Conservation (phyloP, 64 coral and sea anemone species). For the Montipora efflorescens region DNA sequence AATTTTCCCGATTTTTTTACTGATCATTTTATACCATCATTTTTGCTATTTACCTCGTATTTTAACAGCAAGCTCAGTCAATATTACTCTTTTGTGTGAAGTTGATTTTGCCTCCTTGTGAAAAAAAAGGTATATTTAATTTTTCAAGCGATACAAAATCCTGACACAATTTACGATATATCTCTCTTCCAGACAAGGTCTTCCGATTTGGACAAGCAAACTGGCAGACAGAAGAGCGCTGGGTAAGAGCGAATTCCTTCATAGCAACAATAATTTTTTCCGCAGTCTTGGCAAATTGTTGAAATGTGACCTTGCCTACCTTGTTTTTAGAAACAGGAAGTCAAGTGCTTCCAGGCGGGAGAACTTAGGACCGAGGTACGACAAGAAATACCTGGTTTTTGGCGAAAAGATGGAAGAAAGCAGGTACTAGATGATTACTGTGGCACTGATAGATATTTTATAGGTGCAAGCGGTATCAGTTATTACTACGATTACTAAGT, state of each 20-base stretch:
- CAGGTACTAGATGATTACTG: conserved; percentile 32
- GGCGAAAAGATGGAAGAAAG: conserved; percentile 88
- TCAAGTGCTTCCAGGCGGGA: conserved; percentile 66
- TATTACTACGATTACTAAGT: no score
- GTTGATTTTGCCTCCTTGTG: no score
- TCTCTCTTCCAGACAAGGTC: background rate
- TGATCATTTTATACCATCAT: no score
- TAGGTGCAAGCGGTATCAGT: no score
- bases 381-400: conserved; percentile 97
- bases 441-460: no score
- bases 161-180: background rate
- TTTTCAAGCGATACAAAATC: background rate
- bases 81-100: no score
- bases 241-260: background rate
- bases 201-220: background rate
- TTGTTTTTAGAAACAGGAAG: conserved; percentile 20
- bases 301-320: background rate
- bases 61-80: no score
- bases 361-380: conserved; percentile 63
- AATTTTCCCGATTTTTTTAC: no score
- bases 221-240: background rate
- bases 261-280: no score
- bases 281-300: no score
- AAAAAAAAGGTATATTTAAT: background rate
- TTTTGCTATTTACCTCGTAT: no score